A percentile compares a stretch with the other conserved stretches of the same genome.
Evolutionary conservation across 2,888 invertebrate species (phyloP).

Genomic region (Luperina nickerlii): DNA sequence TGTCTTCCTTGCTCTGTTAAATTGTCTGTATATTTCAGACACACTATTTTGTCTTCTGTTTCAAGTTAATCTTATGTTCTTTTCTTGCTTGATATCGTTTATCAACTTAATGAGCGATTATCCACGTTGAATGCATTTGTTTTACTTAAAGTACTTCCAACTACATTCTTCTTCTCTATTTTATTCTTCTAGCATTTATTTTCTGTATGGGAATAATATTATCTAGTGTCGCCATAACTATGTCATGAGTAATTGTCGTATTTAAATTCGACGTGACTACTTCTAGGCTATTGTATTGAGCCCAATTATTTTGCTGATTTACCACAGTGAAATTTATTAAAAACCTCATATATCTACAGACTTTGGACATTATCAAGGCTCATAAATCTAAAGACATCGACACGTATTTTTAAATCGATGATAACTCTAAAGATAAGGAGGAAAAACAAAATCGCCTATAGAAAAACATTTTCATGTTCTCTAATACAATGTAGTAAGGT

Average conservation of each 20-base stretch:
- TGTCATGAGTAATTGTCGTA: neutral
- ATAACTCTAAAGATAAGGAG: conserved; percentile 43
- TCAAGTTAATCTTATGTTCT: neutral
- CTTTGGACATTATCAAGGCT: conserved; percentile 33
- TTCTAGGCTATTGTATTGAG: neutral
- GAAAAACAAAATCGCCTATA: conserved; percentile 31
- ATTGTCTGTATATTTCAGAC: neutral
- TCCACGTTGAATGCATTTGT: neutral
- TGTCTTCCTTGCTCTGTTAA: neutral
- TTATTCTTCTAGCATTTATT: too few species aligned
- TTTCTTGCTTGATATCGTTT: neutral
- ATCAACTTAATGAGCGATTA: neutral
- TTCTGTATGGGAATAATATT: neutral
- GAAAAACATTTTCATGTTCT: neutral
- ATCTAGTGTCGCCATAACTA: neutral
- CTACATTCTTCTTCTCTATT: neutral
- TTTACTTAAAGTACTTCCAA: too few species aligned
- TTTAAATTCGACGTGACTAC: neutral
- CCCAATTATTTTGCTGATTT: neutral
- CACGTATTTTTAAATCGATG: conserved; percentile 38
- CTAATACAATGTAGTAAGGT: conserved; percentile 21
- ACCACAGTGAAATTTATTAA: neutral
- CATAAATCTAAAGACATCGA: conserved; percentile 47
- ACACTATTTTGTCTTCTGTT: neutral
- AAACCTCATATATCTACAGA: neutral